A percentile compares a stretch with the other conserved stretches of the same genome.
phyloP scores from a whole-genome alignment of 2,113 vertebrate genomes.

The Colius striatus region DNA sequence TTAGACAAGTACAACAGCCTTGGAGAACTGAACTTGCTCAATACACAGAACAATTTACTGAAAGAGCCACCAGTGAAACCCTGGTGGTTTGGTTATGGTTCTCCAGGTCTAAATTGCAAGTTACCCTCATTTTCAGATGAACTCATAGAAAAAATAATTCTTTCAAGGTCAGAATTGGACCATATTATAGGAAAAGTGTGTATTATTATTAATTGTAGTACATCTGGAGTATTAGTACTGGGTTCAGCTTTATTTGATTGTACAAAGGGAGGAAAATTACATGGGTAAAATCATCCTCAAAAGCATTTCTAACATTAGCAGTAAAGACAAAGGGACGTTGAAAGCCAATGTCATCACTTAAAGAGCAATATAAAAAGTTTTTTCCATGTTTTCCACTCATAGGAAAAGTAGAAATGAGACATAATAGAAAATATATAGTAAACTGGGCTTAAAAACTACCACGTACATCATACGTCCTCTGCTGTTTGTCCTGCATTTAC shows the following conservation, averaged over 20 bases:
- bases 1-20: background rate
- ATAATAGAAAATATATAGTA: background rate
- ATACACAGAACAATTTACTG: constrained; percentile 48
- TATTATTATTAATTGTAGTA: background rate
- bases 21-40: constrained; percentile 40
- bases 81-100: background rate
- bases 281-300: background rate
- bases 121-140: background rate
- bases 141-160: background rate
- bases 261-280: background rate
- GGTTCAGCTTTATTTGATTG: background rate
- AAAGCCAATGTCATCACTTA: background rate
- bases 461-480: background rate
- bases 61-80: background rate
- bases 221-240: background rate
- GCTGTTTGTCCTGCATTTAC: background rate
- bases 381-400: background rate
- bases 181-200: background rate
- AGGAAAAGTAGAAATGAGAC: background rate
- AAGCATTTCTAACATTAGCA: background rate
- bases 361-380: background rate
- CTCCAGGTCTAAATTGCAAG: background rate
- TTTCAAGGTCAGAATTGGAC: background rate
- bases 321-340: background rate
- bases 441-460: background rate